A percentile compares a stretch with the other conserved stretches of the same genome.
Conservation (phyloP, 2,113 vertebrate species). For the Suncus etruscus region DNA sequence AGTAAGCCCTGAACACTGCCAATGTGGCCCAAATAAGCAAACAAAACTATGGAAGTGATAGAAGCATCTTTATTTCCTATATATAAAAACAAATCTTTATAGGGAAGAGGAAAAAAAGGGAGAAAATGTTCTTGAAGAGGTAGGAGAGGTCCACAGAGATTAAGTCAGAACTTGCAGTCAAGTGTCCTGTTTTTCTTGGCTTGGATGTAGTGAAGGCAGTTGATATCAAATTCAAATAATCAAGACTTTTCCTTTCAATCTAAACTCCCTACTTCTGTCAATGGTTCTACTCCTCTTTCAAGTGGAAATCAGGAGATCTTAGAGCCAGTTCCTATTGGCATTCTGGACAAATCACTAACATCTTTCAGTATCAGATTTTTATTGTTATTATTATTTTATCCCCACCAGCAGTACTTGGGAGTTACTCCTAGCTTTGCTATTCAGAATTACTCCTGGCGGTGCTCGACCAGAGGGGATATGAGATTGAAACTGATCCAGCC, state of each 20-base stretch:
- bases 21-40: too few relatives aligned
- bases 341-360: background rate
- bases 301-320: background rate
- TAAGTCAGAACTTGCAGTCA: background rate
- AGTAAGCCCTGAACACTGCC: too few relatives aligned
- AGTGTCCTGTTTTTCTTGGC: background rate
- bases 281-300: background rate
- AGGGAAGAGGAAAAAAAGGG: background rate
- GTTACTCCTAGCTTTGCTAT: too few relatives aligned
- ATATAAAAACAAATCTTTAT: background rate
- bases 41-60: background rate
- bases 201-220: background rate
- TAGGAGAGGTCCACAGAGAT: background rate
- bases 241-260: background rate
- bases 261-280: background rate
- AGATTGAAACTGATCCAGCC: too few relatives aligned
- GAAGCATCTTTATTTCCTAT: background rate
- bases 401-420: too few relatives aligned
- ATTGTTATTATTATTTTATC: too few relatives aligned
- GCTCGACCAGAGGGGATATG: too few relatives aligned
- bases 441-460: too few relatives aligned
- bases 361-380: background rate
- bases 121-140: background rate
- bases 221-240: slow-evolving; percentile 34
- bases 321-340: background rate